These are phyloP conservation scores for Otis tarda DNA, from an alignment of 2,113 vertebrate genomes.

Conservation along the genomic window DNA sequence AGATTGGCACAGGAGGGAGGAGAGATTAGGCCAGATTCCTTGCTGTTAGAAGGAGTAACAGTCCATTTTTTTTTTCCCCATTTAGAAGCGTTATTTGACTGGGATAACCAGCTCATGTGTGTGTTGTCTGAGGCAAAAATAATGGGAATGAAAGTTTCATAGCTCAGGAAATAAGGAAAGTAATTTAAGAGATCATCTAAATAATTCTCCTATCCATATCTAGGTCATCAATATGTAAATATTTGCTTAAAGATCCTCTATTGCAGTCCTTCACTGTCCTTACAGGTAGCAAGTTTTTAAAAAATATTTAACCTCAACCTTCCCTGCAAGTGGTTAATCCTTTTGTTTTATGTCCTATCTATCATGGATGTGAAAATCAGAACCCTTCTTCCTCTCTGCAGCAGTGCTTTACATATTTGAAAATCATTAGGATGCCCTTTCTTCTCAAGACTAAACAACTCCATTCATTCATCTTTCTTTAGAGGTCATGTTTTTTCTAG, in stretches of 20 bases:
- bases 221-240: background rate
- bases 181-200: background rate
- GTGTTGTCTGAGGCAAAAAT: background rate
- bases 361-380: background rate
- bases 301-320: background rate
- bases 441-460: constrained; percentile 27
- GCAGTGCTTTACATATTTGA: background rate
- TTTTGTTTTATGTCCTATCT: background rate
- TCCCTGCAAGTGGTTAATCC: background rate
- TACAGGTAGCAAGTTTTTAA: background rate
- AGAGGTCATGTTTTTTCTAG: constrained; percentile 57
- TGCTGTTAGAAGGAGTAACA: background rate
- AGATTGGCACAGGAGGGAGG: background rate
- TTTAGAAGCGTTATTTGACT: background rate
- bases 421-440: constrained; percentile 27
- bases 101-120: background rate
- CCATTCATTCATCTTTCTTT: constrained; percentile 56
- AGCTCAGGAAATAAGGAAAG: background rate
- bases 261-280: background rate
- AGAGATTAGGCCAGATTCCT: background rate
- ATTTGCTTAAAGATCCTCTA: background rate
- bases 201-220: background rate
- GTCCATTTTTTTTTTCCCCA: background rate
- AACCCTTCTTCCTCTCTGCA: background rate
- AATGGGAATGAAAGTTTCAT: background rate